Conservation (phyloP, 2,888 invertebrate genomes). For the Holacanthella duospinosa region DNA sequence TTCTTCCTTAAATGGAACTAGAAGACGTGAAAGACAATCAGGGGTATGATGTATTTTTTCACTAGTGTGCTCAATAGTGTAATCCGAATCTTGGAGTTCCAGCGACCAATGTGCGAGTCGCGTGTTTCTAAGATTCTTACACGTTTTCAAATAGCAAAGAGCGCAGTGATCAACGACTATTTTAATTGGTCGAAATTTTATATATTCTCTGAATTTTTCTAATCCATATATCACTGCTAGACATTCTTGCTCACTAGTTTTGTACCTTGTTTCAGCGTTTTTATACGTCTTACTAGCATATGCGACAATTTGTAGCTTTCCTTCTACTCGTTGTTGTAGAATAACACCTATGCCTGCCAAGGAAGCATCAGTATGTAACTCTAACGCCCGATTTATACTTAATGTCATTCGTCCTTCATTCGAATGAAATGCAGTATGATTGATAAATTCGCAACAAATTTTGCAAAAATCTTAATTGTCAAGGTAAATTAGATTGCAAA, state of each 20-base stretch:
- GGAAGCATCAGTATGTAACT: too few relatives aligned
- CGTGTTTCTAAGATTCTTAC: not conserved
- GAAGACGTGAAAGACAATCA: not conserved
- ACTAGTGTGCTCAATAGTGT: not conserved
- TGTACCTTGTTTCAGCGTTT: slow-evolving; percentile 1
- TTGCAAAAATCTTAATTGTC: too few relatives aligned
- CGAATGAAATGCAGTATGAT: too few relatives aligned
- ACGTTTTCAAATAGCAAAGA: not conserved
- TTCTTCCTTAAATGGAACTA: not conserved
- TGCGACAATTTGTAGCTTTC: not conserved
- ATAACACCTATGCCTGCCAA: too few relatives aligned
- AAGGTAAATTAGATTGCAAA: too few relatives aligned
- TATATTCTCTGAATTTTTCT: not conserved
- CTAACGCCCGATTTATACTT: too few relatives aligned
- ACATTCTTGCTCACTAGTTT: not conserved
- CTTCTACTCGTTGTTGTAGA: too few relatives aligned
- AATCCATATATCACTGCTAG: not conserved
- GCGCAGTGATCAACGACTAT: not conserved
- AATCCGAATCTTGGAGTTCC: not conserved
- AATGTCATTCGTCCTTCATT: too few relatives aligned
- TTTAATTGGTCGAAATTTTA: not conserved
- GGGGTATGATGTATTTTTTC: not conserved
- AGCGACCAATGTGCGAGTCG: not conserved
- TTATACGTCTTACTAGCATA: not conserved
- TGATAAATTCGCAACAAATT: too few relatives aligned